Percentiles rank a stretch among this genome's conserved stretches.
Conservation (phyloP, 2,113 vertebrate genomes). For the Lasiurus cinereus region DNA sequence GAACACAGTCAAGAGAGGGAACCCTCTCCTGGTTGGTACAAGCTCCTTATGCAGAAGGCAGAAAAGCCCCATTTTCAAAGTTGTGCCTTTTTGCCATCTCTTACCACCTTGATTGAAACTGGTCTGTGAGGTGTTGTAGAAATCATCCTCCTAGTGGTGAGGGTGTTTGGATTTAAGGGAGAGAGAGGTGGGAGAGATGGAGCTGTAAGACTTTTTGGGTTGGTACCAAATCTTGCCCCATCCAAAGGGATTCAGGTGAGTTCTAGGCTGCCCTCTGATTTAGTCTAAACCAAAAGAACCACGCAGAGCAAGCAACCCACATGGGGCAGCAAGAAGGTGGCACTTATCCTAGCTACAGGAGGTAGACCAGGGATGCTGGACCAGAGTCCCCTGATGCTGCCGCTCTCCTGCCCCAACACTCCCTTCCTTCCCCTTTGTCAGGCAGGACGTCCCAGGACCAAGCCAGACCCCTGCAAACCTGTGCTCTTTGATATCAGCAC, state of each 20-base stretch:
- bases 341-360: neutral
- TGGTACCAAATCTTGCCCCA: neutral
- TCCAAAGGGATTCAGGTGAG: slow-evolving; percentile 26
- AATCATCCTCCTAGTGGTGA: neutral
- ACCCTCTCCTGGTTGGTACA: neutral
- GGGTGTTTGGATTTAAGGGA: neutral
- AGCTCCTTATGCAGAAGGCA: neutral
- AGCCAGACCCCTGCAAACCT: neutral
- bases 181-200: neutral
- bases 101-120: neutral
- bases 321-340: neutral
- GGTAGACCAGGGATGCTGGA: neutral
- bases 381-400: neutral
- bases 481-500: neutral
- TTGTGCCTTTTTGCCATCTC: neutral
- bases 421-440: neutral
- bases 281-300: neutral
- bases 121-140: neutral
- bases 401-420: neutral
- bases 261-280: slow-evolving; percentile 2
- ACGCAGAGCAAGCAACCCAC: neutral
- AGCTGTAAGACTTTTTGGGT: neutral
- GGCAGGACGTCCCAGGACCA: neutral
- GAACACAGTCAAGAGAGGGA: neutral
- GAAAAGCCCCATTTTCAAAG: neutral